Evolutionary conservation across 2,113 vertebrate species (phyloP).

Genomic region (Cottus gobio): DNA sequence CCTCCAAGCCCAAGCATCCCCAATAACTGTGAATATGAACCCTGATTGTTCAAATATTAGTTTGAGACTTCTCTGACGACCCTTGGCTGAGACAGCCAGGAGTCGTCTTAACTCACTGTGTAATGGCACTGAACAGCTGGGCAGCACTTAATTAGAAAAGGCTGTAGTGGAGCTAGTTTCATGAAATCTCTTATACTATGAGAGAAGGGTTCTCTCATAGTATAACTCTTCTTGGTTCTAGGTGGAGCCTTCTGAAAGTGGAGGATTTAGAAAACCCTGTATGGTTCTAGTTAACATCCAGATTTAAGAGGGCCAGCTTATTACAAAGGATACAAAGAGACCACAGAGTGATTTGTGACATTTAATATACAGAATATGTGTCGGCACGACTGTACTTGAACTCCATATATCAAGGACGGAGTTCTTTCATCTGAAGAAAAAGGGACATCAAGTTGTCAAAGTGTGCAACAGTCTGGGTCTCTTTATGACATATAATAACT

Average conservation of each 20-base stretch:
- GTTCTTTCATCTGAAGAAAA: neutral
- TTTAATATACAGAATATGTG: constrained; percentile 29
- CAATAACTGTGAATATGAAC: neutral
- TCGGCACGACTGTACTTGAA: neutral
- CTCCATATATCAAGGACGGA: constrained; percentile 21
- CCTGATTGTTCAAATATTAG: neutral
- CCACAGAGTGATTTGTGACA: neutral
- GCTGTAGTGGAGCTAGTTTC: neutral
- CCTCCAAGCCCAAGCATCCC: neutral
- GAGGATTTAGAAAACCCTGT: neutral
- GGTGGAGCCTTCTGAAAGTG: neutral
- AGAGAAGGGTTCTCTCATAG: neutral
- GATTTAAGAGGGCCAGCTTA: neutral
- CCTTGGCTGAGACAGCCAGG: neutral
- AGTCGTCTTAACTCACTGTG: neutral
- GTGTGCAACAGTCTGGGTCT: neutral
- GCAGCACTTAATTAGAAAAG: neutral
- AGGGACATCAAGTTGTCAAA: constrained; percentile 19
- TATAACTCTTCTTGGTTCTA: neutral
- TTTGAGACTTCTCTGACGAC: neutral
- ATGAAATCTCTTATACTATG: too few species aligned
- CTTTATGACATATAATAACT: neutral
- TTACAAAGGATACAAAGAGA: constrained; percentile 24
- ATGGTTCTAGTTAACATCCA: neutral
- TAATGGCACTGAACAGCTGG: neutral